Conservation (phyloP, 2,888 invertebrate species). For the Lasioglossum leucozonium region DNA sequence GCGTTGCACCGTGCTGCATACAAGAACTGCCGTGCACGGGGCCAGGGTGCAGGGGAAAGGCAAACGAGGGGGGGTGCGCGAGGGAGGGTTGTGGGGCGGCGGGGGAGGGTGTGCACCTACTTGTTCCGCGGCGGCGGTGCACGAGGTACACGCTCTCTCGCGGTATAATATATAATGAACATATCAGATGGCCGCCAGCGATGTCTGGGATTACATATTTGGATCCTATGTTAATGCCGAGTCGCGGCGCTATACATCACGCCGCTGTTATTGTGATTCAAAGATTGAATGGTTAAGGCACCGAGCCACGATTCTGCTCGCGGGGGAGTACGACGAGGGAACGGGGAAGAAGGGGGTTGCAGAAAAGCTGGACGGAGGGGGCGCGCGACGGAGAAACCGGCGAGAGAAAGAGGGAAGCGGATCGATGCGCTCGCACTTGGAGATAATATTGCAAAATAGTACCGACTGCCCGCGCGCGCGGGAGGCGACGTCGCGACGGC, state of each 20-base stretch:
- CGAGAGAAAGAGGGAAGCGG: conserved; percentile 49
- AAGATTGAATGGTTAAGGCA: conserved; percentile 72
- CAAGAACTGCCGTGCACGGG: conserved; percentile 34
- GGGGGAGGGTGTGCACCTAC: conserved; percentile 55
- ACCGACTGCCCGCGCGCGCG: conserved; percentile 30
- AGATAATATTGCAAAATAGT: conserved; percentile 68
- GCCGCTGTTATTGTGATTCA: conserved; percentile 72
- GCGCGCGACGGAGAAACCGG: conserved; percentile 1
- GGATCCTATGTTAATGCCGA: conserved; percentile 73
- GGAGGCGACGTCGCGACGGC: conserved; percentile 39
- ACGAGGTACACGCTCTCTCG: conserved; percentile 47
- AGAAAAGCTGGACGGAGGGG: conserved; percentile 7
- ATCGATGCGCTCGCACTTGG: conserved; percentile 69
- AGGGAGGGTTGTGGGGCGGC: no score
- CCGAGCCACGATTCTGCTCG: conserved; percentile 58
- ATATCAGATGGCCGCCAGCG: conserved; percentile 74
- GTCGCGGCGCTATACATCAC: conserved; percentile 70
- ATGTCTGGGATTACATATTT: conserved; percentile 75
- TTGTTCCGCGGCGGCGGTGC: conserved; percentile 67
- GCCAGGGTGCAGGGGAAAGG: neutral
- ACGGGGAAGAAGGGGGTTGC: neutral
- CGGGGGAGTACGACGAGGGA: neutral
- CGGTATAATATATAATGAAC: conserved; percentile 72
- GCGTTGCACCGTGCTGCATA: conserved; percentile 59
- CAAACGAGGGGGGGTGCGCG: neutral